Conservation (phyloP, 2,797 vertebrate species). For the Microhierax caerulescens region DNA sequence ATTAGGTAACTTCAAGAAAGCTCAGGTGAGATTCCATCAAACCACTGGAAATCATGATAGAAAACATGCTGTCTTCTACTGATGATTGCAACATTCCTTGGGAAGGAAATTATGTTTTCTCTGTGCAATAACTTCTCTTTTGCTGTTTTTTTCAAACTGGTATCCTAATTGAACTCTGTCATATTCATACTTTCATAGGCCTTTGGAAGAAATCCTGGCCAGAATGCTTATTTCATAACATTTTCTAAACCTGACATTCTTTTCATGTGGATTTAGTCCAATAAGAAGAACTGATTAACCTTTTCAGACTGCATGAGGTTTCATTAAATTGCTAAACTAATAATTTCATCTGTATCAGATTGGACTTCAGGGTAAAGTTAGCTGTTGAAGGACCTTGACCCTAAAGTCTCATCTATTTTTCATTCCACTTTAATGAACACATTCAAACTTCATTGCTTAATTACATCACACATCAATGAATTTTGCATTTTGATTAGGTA, state of each 20-base stretch:
- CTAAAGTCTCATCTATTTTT: slow-evolving; percentile 48
- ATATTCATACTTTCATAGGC: fast-evolving
- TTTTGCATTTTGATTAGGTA: slow-evolving; percentile 69
- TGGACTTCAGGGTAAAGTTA: slow-evolving; percentile 30
- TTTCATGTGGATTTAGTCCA: not conserved
- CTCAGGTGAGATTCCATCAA: not conserved
- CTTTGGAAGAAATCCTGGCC: not conserved
- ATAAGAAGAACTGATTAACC: not conserved
- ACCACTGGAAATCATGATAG: not conserved
- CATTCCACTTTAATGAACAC: slow-evolving; percentile 58
- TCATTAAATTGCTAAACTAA: slow-evolving; percentile 53
- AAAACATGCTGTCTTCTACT: not conserved
- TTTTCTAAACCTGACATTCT: not conserved
- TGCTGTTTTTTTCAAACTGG: not conserved
- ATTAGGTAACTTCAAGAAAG: not conserved
- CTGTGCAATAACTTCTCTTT: not conserved
- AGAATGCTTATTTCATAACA: not conserved
- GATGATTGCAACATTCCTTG: not conserved
- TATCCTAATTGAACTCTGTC: not conserved
- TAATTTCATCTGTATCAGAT: slow-evolving; percentile 18
- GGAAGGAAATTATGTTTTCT: not conserved
- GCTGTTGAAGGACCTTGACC: slow-evolving; percentile 56
- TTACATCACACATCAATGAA: slow-evolving; percentile 66
- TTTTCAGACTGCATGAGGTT: slow-evolving; percentile 22
- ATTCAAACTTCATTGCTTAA: slow-evolving; percentile 62